Conservation (phyloP, 2,797 vertebrate genomes). For the Numenius phaeopus region DNA sequence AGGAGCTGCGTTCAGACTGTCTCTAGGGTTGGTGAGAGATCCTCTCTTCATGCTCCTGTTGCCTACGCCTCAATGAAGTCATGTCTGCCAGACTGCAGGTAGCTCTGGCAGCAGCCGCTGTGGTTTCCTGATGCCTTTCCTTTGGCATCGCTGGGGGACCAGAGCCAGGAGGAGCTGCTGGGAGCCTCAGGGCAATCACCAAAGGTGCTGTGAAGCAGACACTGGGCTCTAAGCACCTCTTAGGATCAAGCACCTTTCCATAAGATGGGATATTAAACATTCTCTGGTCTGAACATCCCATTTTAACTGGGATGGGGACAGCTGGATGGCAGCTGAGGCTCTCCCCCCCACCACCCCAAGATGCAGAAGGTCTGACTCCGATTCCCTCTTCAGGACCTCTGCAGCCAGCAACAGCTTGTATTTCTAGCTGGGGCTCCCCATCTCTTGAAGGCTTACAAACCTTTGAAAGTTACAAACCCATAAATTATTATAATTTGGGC, state of each 20-base stretch:
- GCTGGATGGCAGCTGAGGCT: neutral
- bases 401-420: neutral
- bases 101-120: neutral
- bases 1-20: fast-evolving
- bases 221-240: neutral
- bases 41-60: neutral
- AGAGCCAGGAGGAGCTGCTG: neutral
- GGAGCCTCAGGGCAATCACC: neutral
- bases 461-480: neutral
- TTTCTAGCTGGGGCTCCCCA: neutral
- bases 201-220: neutral
- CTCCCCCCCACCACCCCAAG: fast-evolving
- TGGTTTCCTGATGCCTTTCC: neutral
- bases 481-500: neutral
- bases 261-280: neutral
- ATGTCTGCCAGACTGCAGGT: neutral
- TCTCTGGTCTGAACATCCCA: neutral
- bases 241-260: neutral
- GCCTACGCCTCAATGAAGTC: neutral
- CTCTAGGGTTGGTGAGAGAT: neutral
- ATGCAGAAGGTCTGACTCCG: neutral
- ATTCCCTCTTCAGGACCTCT: neutral
- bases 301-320: neutral
- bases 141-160: neutral
- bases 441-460: neutral